A percentile compares a stretch with the other conserved stretches of the same genome.
phyloP scores from a whole-genome alignment of 2,113 vertebrate genomes.

The Onychostruthus taczanowskii region DNA sequence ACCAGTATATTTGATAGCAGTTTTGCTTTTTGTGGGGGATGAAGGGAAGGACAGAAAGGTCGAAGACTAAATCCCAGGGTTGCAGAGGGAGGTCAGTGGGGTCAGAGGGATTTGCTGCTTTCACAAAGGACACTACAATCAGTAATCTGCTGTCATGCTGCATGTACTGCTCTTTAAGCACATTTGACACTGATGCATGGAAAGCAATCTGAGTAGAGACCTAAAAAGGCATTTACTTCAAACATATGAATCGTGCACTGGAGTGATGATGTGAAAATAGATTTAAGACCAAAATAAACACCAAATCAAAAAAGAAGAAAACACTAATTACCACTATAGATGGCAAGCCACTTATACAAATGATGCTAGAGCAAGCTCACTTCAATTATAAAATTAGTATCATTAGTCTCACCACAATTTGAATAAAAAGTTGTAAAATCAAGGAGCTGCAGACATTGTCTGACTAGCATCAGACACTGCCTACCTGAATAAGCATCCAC shows the following conservation, averaged over 20 bases:
- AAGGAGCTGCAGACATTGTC: background rate
- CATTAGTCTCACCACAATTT: background rate
- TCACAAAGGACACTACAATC: conserved; percentile 16
- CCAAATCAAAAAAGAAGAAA: background rate
- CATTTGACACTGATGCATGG: conserved; percentile 16
- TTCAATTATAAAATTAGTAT: background rate
- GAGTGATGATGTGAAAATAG: background rate
- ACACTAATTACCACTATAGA: background rate
- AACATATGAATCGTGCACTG: background rate
- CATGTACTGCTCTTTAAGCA: background rate
- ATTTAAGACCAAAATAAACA: background rate
- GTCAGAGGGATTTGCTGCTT: conserved; percentile 26
- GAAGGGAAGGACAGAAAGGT: background rate
- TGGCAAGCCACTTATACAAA: background rate
- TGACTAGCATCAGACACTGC: background rate
- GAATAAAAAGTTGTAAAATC: background rate
- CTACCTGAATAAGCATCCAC: background rate
- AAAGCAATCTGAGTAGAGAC: background rate
- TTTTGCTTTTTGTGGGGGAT: background rate
- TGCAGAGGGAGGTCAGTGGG: background rate
- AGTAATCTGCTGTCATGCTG: conserved; percentile 9
- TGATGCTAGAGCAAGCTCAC: background rate
- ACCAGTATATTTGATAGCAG: background rate
- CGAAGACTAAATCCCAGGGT: background rate
- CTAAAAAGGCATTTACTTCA: background rate